Percentiles rank a stretch among this genome's conserved stretches.
Conservation (phyloP, 2,888 invertebrate genomes). For the Ophion ellenae region DNA sequence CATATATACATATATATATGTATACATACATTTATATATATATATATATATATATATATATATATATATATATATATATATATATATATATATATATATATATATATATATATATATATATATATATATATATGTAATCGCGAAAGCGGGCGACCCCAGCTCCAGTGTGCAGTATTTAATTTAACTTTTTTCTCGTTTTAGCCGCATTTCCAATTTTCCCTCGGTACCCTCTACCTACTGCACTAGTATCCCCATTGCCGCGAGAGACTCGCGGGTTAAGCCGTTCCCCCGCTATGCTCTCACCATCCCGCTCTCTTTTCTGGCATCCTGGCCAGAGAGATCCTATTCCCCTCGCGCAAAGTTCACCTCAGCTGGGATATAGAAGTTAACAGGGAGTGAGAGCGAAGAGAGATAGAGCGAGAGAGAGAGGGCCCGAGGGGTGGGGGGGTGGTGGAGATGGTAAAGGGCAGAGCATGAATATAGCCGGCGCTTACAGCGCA, state of each 20-base stretch:
- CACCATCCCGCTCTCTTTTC: slow-evolving; percentile 48
- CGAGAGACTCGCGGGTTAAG: slow-evolving; percentile 55
- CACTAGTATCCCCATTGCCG: slow-evolving; percentile 58
- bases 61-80: slow-evolving; percentile 42
- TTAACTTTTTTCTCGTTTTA: slow-evolving; percentile 77
- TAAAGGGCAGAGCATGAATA: slow-evolving; percentile 27
- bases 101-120: slow-evolving; percentile 31
- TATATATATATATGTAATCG: slow-evolving; percentile 16
- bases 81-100: slow-evolving; percentile 40
- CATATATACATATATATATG: slow-evolving; percentile 30
- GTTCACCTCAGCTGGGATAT: slow-evolving; percentile 49
- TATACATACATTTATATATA: slow-evolving; percentile 40
- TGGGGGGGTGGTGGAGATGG: not conserved
- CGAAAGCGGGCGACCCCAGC: slow-evolving; percentile 65
- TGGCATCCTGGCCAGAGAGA: slow-evolving; percentile 55
- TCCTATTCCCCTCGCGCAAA: slow-evolving; percentile 55
- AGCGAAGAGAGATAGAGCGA: not conserved
- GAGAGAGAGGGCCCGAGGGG: not conserved
- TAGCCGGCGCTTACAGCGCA: slow-evolving; percentile 25
- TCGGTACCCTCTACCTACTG: slow-evolving; percentile 59
- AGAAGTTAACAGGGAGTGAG: slow-evolving; percentile 39
- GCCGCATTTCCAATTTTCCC: slow-evolving; percentile 77
- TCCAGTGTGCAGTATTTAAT: slow-evolving; percentile 76
- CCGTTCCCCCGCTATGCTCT: slow-evolving; percentile 41
- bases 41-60: slow-evolving; percentile 26